Evolutionary conservation across 2,113 vertebrate genomes (phyloP).

Genomic region (Cheilinus undulatus): DNA sequence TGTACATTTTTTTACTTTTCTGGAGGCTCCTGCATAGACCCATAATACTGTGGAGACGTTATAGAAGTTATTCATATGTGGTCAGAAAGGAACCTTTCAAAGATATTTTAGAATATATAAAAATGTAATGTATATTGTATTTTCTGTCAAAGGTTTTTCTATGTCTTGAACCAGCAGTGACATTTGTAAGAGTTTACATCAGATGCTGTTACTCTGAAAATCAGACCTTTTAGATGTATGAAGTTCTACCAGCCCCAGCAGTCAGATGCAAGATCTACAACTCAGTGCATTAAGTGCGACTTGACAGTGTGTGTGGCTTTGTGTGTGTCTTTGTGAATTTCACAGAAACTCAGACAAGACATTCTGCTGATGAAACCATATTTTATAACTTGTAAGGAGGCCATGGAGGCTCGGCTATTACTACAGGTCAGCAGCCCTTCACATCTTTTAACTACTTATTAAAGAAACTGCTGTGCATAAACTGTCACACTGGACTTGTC

Average conservation of each 20-base stretch:
- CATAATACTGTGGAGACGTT: neutral
- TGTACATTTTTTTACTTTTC: constrained; percentile 38
- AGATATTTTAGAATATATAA: too few species aligned
- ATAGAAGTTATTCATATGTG: neutral
- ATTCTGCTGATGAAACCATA: constrained; percentile 99
- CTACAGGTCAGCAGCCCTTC: constrained; percentile 86
- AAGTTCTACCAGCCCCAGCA: neutral
- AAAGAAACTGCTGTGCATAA: neutral
- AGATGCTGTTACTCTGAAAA: neutral
- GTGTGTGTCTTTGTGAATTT: constrained; percentile 19
- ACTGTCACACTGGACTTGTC: too few species aligned
- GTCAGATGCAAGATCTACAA: neutral
- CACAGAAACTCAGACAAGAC: constrained; percentile 96
- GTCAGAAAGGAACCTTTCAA: too few species aligned
- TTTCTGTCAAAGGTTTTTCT: neutral
- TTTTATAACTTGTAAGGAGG: constrained; percentile 98
- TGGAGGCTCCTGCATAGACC: neutral
- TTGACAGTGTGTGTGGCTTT: neutral
- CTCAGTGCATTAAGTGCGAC: neutral
- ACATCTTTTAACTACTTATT: too few species aligned
- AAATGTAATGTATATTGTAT: neutral
- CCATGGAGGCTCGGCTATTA: constrained; percentile 94
- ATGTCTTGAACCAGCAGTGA: too few species aligned
- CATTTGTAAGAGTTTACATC: neutral
- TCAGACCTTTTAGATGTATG: neutral